Conservation (phyloP, 2,888 invertebrate species). For the Silvanus unidentatus region DNA sequence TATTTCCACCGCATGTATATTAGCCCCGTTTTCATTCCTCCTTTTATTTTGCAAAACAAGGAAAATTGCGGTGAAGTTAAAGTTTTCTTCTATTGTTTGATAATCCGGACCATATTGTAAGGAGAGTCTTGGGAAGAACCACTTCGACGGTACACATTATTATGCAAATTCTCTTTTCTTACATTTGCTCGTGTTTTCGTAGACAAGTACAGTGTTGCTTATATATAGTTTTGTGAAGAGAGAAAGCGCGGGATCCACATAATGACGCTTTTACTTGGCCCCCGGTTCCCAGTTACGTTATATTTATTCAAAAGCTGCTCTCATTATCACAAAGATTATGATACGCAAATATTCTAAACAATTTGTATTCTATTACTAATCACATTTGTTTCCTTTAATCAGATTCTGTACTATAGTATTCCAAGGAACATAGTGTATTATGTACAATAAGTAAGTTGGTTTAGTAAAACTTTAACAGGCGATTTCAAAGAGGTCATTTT, state of each 20-base stretch:
- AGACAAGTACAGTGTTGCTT: conserved; percentile 41
- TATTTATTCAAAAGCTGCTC: conserved; percentile 28
- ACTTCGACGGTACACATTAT: conserved; percentile 42
- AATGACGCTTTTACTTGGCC: conserved; percentile 26
- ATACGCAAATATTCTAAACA: conserved; percentile 22
- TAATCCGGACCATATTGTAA: conserved; percentile 35
- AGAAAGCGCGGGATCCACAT: no score
- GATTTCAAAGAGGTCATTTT: no score
- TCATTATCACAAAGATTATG: conserved; percentile 33
- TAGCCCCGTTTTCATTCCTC: no score
- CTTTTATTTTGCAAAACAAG: no score
- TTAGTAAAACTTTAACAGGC: no score
- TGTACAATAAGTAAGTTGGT: no score
- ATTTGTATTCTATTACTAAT: conserved; percentile 15
- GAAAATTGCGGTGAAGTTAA: no score
- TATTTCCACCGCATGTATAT: no score
- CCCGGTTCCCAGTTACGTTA: conserved; percentile 24
- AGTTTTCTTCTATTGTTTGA: conserved; percentile 17
- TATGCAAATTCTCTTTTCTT: conserved; percentile 45
- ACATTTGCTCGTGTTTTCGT: conserved; percentile 44
- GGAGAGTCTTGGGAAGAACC: conserved; percentile 33
- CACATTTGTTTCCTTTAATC: conserved; percentile 4
- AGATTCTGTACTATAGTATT: background rate
- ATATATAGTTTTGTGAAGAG: conserved; percentile 8
- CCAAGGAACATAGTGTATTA: no score